A percentile compares a stretch with the other conserved stretches of the same genome.
These are phyloP conservation scores for Clarias pachynema DNA, from an alignment of 2,797 vertebrate species.

Conservation along the genomic window DNA sequence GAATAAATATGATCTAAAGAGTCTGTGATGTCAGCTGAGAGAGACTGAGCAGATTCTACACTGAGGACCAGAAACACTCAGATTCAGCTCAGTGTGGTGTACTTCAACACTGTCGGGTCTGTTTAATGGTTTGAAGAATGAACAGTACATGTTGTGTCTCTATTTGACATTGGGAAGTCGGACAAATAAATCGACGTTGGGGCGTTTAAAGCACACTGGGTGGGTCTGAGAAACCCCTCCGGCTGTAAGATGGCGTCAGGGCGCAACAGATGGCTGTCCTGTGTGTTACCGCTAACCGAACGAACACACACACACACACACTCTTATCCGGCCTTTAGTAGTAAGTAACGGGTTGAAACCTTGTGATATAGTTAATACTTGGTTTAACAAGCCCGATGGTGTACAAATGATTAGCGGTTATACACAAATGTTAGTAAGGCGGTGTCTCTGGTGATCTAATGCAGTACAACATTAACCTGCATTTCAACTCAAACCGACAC, in stretches of 20 bases:
- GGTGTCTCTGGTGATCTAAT: neutral
- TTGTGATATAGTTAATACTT: too few relatives aligned
- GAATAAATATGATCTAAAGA: neutral
- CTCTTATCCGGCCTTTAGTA: neutral
- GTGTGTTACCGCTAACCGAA: neutral
- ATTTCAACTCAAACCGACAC: neutral
- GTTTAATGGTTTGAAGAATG: neutral
- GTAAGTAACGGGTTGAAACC: neutral
- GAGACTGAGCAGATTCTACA: slow-evolving; percentile 5
- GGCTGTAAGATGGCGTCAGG: slow-evolving; percentile 77
- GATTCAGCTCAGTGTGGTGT: neutral
- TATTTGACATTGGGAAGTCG: neutral
- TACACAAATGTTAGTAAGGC: neutral
- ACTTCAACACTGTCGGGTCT: neutral
- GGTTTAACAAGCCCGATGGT: neutral
- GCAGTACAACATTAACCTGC: neutral
- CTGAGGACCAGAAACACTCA: neutral
- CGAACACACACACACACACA: neutral
- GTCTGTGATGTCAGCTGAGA: neutral
- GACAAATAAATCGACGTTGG: neutral
- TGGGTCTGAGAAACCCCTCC: slow-evolving; percentile 65
- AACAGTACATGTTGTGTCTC: neutral
- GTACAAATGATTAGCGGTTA: neutral
- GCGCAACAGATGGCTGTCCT: slow-evolving; percentile 77
- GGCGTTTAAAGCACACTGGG: slow-evolving; percentile 55